A percentile compares a stretch with the other conserved stretches of the same genome.
Evolutionary conservation across 2,888 invertebrate species (phyloP).

Genomic region (Morpho deidamia): DNA sequence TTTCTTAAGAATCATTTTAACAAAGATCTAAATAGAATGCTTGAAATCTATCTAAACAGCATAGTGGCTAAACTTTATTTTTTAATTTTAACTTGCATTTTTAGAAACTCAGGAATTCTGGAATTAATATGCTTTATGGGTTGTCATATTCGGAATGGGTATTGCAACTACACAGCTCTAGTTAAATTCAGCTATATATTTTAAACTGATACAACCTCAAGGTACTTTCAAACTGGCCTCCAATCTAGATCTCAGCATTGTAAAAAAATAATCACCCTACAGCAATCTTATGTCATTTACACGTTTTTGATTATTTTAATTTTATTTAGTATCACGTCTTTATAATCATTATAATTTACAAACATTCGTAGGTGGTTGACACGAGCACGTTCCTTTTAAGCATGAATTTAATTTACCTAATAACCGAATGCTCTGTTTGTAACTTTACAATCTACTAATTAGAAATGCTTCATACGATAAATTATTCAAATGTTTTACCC

Average conservation of each 20-base stretch:
- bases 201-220: slow-evolving; percentile 22
- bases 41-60: slow-evolving; percentile 46
- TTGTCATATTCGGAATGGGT: slow-evolving; percentile 45
- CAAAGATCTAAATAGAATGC: slow-evolving; percentile 63
- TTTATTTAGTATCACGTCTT: no score
- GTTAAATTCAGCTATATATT: slow-evolving; percentile 26
- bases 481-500: neutral
- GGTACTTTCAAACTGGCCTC: slow-evolving; percentile 36
- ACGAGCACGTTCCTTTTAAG: no score
- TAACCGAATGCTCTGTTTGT: slow-evolving; percentile 17
- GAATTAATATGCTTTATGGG: slow-evolving; percentile 34
- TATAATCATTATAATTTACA: no score
- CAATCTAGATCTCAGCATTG: slow-evolving; percentile 59
- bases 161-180: slow-evolving; percentile 56
- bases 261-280: slow-evolving; percentile 54
- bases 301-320: no score
- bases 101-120: slow-evolving; percentile 41
- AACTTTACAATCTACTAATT: neutral
- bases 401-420: no score
- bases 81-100: slow-evolving; percentile 54
- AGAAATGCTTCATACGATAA: neutral
- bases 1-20: slow-evolving; percentile 50
- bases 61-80: slow-evolving; percentile 47
- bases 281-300: slow-evolving; percentile 22
- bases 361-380: no score